Evolutionary conservation across 2,113 vertebrate genomes (phyloP).

Genomic region (Piprites chloris): DNA sequence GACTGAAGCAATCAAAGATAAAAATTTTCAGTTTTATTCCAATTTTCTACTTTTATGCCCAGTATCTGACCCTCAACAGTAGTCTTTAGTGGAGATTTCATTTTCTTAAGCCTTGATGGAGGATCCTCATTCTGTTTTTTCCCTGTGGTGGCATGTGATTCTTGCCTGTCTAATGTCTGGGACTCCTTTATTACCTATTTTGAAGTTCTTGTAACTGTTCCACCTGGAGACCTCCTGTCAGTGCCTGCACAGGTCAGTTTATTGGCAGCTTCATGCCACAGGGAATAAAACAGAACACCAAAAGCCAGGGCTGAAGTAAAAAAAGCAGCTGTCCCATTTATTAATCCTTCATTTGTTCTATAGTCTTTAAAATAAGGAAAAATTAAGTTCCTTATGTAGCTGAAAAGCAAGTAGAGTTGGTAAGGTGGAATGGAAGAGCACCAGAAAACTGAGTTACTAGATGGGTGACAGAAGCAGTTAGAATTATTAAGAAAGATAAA

Average conservation of each 20-base stretch:
- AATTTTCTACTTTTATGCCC: not conserved
- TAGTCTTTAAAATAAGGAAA: not conserved
- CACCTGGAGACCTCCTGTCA: not conserved
- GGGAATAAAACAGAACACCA: not conserved
- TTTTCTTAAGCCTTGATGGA: not conserved
- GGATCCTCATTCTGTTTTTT: not conserved
- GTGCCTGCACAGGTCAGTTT: slow-evolving; percentile 2
- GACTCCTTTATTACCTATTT: not conserved
- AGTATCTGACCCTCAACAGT: not conserved
- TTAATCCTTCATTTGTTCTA: slow-evolving; percentile 3
- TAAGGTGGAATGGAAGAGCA: not conserved
- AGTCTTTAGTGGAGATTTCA: not conserved
- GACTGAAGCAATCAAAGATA: not conserved
- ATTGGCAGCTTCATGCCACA: not conserved
- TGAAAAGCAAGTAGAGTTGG: not conserved
- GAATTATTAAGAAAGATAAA: not conserved
- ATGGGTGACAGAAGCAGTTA: not conserved
- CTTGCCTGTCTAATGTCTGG: not conserved
- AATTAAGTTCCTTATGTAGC: not conserved
- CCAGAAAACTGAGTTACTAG: not conserved
- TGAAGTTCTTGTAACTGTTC: slow-evolving; percentile 32
- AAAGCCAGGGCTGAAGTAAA: slow-evolving; percentile 12
- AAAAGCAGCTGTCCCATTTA: not conserved
- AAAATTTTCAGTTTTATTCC: not conserved
- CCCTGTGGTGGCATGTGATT: not conserved